phyloP scores from a whole-genome alignment of 2,888 invertebrate genomes.

The Eucriotettix oculatus region DNA sequence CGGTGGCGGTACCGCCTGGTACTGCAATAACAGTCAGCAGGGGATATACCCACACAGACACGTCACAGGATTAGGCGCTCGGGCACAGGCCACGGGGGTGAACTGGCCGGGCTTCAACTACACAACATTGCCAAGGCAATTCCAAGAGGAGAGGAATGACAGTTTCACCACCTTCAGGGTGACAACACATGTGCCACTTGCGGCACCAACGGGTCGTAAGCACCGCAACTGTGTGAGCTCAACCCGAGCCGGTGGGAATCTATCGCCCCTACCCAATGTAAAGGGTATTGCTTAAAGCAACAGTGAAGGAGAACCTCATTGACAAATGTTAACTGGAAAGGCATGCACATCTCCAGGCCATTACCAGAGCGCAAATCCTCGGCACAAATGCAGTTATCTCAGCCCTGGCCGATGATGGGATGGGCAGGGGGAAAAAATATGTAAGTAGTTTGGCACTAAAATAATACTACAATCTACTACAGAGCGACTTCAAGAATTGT shows the following conservation, averaged over 20 bases:
- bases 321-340: conserved; percentile 2
- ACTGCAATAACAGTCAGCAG: conserved; percentile 14
- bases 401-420: conserved; percentile 9
- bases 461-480: no score
- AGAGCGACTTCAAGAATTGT: no score
- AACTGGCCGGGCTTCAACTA: conserved; percentile 1
- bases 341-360: conserved; percentile 8
- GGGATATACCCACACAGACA: conserved; percentile 15
- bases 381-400: conserved; percentile 13
- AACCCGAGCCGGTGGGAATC: no score
- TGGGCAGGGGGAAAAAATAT: conserved; percentile 6
- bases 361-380: conserved; percentile 14
- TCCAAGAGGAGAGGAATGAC: not conserved
- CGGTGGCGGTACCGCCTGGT: conserved; percentile 21
- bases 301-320: conserved; percentile 8
- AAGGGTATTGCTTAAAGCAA: not conserved
- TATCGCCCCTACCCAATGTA: no score
- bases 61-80: conserved; percentile 13
- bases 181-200: no score
- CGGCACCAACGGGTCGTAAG: no score
- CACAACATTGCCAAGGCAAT: conserved; percentile 1
- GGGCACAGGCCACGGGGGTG: conserved; percentile 8
- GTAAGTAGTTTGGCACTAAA: not conserved
- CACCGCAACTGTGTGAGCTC: no score
- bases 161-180: not conserved